phyloP scores from a whole-genome alignment of 2,888 invertebrate genomes.

The Drosophila demipolita region DNA sequence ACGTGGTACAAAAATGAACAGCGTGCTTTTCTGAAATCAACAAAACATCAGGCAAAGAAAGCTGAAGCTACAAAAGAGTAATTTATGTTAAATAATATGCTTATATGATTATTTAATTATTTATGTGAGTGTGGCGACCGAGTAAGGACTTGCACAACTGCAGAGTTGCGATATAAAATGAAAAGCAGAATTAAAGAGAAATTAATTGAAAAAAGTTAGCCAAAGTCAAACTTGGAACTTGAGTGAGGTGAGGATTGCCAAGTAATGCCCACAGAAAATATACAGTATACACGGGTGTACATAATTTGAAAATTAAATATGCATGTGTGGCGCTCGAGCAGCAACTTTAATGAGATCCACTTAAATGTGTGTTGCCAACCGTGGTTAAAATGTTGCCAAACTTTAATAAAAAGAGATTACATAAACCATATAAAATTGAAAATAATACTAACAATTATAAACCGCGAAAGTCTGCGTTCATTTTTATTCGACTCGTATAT shows the following conservation, averaged over 20 bases:
- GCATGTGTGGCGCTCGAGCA: constrained; percentile 5
- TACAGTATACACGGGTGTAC: not conserved
- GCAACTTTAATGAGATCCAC: constrained; percentile 1
- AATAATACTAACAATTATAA: not conserved
- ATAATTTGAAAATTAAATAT: constrained; percentile 22
- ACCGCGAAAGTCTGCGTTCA: not conserved
- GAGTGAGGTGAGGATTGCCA: constrained; percentile 1
- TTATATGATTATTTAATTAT: not conserved
- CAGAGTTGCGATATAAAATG: not conserved
- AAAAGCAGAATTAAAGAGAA: not conserved
- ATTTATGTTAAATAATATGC: not conserved
- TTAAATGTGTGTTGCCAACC: not conserved
- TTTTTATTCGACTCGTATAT: not conserved
- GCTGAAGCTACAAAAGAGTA: not conserved
- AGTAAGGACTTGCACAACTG: not conserved
- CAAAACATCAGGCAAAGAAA: not conserved
- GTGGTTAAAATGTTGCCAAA: constrained; percentile 5
- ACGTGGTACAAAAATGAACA: constrained; percentile 45
- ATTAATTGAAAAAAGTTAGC: not conserved
- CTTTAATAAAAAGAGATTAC: not conserved
- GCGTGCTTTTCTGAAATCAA: constrained; percentile 15
- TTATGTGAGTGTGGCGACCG: not conserved
- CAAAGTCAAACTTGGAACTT: not conserved
- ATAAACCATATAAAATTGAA: not conserved
- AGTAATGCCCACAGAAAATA: constrained; percentile 1